Base-by-base conservation (phyloP, 2,888 invertebrate genomes). In the Bellardia pandia region DNA sequence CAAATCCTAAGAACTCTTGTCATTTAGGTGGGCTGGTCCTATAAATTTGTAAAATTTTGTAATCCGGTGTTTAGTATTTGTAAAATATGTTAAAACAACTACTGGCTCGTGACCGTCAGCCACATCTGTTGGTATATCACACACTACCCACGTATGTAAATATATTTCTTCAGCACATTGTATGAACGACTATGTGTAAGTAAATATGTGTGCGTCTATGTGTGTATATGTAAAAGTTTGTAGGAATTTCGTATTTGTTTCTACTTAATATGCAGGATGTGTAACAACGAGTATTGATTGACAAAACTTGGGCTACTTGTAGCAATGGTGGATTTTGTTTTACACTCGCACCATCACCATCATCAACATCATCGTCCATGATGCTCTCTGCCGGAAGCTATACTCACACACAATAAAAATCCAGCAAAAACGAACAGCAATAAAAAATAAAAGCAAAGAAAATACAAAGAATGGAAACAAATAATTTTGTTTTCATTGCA, bases 191-290 rank as follows among this genome's bases (percentile, higher is more conserved):
- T 8, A 16, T 66, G 37, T 40, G 75, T 79, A 9, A 62, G 30
- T 56, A n/a, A n/a, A 14, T 13, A 8, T 78, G 60, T 45, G 45
- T 33, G 3, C 5, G 33, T 45, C 11, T 51, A n/a, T 51, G n/a
- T n/a, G 4, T 51, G 2, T 45, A 13, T 45, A 45, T 45, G 11
- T 45, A 45, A 11, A 60, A 56, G 62, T 77, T 83, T 77, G 33
- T 62, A 64, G 83, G 83, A 83, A 83, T 83, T 62, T 80, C 62
- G 51, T 69, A 79, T 85, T 76, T 72, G 85, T 53, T 69, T 66
- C 85, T 76, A 79, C 72, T 86, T 86, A 87, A 87, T 87, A 87
- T 87, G 85, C 87, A 87, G 87, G 75, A 87, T 75, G 85, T 82
- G 85, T 87, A 66, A 69, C 81, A 66, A 74, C 77, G 82, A 88